Evolutionary conservation across 2,888 invertebrate species (phyloP).

Genomic region (Rotaria macrura): DNA sequence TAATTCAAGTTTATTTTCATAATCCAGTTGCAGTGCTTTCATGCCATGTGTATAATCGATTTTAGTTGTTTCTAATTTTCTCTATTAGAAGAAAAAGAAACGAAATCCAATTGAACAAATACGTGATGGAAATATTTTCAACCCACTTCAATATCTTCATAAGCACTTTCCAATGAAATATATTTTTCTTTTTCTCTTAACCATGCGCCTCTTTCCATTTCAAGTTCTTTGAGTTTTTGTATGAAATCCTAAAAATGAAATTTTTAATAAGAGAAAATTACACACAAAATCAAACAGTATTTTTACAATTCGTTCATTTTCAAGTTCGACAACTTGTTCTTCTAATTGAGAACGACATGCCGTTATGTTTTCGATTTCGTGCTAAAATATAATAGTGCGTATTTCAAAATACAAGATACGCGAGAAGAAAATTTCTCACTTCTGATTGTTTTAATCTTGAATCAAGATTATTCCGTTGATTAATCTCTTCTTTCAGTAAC

Average conservation of each 20-base stretch:
- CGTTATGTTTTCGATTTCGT: not conserved
- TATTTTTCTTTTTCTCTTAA: not conserved
- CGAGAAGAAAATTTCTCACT: not conserved
- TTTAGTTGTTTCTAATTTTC: not conserved
- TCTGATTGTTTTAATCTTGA: not conserved
- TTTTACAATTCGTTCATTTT: slow-evolving; percentile 3
- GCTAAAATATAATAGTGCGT: not conserved
- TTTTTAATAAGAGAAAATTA: too few relatives aligned
- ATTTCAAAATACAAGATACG: not conserved
- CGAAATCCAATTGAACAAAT: too few relatives aligned
- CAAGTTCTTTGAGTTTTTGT: not conserved
- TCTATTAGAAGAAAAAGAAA: too few relatives aligned
- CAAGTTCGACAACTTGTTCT: not conserved
- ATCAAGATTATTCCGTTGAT: not conserved
- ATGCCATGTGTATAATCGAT: not conserved
- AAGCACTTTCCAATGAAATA: not conserved
- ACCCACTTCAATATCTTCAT: not conserved
- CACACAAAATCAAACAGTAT: not conserved
- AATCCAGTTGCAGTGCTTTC: not conserved
- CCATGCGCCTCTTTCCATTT: not conserved
- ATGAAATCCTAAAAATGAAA: not conserved
- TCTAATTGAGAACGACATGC: not conserved
- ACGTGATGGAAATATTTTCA: too few relatives aligned
- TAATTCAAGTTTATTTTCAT: slow-evolving; percentile 1
- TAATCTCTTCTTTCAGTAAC: not conserved